phyloP scores from a whole-genome alignment of 2,888 invertebrate genomes.

The Troides oblongomaculatus region DNA sequence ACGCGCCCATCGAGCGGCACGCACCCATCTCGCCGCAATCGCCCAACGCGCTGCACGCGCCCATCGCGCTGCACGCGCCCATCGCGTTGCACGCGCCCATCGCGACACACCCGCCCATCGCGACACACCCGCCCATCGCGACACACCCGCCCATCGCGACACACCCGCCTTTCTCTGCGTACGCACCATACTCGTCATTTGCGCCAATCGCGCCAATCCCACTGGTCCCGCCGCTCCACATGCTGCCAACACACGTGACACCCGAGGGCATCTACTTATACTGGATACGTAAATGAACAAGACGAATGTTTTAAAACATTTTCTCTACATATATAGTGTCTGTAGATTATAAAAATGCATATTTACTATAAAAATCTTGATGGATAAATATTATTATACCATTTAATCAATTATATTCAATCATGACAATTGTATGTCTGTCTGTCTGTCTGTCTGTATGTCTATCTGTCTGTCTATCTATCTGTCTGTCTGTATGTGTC shows the following conservation, averaged over 20 bases:
- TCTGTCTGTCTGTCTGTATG: too few relatives aligned
- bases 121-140: too few relatives aligned
- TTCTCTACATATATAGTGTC: neutral
- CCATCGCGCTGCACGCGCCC: too few relatives aligned
- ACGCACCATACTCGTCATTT: too few relatives aligned
- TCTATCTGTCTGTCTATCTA: too few relatives aligned
- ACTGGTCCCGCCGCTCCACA: slow-evolving; percentile 1
- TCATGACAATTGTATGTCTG: slow-evolving; percentile 24
- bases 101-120: too few relatives aligned
- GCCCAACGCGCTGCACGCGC: too few relatives aligned
- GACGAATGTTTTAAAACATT: neutral
- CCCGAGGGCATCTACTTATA: slow-evolving; percentile 1
- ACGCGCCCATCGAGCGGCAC: too few relatives aligned
- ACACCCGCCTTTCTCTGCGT: too few relatives aligned
- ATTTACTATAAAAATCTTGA: neutral
- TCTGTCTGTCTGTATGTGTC: neutral
- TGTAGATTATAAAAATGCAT: slow-evolving; percentile 13
- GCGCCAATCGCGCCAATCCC: neutral
- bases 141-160: too few relatives aligned
- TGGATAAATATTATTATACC: slow-evolving; percentile 15
- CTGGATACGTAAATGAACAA: slow-evolving; percentile 6
- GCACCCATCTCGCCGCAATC: too few relatives aligned
- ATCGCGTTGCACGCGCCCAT: too few relatives aligned
- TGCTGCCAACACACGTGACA: neutral
- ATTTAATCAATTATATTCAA: slow-evolving; percentile 13